Evolutionary conservation across 2,888 invertebrate genomes (phyloP).

Genomic region (Heteromyza rotundicornis): DNA sequence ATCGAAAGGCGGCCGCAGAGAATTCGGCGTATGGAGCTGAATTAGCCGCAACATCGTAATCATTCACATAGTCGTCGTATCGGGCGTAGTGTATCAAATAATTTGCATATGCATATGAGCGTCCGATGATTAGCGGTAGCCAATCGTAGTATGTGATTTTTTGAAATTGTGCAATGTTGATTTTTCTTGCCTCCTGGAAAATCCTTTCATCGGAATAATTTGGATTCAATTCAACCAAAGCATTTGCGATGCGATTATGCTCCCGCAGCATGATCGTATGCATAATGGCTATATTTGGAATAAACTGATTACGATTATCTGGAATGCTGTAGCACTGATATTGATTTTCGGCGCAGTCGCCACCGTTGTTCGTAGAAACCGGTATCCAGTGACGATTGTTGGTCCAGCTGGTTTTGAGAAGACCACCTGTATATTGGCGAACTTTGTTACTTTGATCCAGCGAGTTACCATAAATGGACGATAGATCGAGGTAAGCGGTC

Average conservation of each 20-base stretch:
- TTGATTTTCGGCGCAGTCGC: constrained; percentile 63
- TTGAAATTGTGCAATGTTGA: constrained; percentile 64
- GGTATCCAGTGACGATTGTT: constrained; percentile 75
- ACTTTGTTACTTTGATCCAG: constrained; percentile 68
- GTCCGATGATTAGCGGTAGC: constrained; percentile 60
- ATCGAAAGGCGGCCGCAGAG: constrained; percentile 68
- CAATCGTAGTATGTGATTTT: constrained; percentile 64
- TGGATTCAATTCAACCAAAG: constrained; percentile 61
- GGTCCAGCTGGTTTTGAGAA: constrained; percentile 65
- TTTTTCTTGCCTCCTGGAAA: constrained; percentile 63
- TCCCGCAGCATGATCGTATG: constrained; percentile 63
- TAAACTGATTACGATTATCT: constrained; percentile 58
- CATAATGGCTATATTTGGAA: constrained; percentile 56
- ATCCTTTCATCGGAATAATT: constrained; percentile 63
- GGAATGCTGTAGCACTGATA: constrained; percentile 76
- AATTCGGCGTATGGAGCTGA: constrained; percentile 67
- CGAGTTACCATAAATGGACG: constrained; percentile 78
- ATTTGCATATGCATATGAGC: constrained; percentile 42
- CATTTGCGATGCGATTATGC: constrained; percentile 63
- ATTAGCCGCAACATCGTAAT: constrained; percentile 65
- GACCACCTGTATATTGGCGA: constrained; percentile 71
- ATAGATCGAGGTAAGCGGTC: constrained; percentile 70
- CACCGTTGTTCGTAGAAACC: constrained; percentile 65
- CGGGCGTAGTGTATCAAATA: constrained; percentile 41
- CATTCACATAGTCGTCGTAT: constrained; percentile 56